Evolutionary conservation across 1,140 invertebrate genomes (phyloP), one percentile per base, ranked within the genome.

Genomic region (Apocrypta bakeri): DNA sequence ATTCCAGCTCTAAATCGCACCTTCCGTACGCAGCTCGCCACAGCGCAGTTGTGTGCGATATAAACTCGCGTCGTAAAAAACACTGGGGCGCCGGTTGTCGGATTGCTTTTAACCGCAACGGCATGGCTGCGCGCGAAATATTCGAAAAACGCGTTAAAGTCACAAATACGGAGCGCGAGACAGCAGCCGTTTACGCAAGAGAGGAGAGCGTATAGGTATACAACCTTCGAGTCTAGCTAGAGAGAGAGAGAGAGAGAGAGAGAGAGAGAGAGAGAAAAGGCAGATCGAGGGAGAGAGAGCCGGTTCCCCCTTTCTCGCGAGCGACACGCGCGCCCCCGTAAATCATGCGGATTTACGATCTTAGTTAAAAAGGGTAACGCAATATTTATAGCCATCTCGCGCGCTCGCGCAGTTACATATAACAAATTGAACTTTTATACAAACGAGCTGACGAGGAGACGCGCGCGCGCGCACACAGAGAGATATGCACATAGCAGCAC

Each of bases 381-480:
- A 88, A 91, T 91, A 92, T 92, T 91, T 92, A 92, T 91, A 89
- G 91, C 88, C 89, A 90, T 90, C 90, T 91, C 88, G 42, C 76
- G 75, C 76, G 88, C 33, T 66, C 76, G 88, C 86, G 85, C 88
- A 90, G 91, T 91, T 90, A 90, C 90, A 89, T 88, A 89, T 90
- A 92, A 91, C 90, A 91, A 92, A 92, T 92, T 92, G 89, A 91
- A 92, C 89, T 90, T 91, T 92, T 90, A 90, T 91, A 91, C 84
- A 89, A 89, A 88, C 86, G 87, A 82, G 83, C 37, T 79, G 82
- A 82, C 74, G 87, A 6, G 48, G 21, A 56, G 48, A 56, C 84
- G 80, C 84, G 85, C 25, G 63, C 6, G 27, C 11, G 63, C n/a
- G 83, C n/a, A n/a, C n/a, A n/a, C n/a, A 83, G 83, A 73, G 68